Percentiles rank a stretch among this genome's conserved stretches.
phyloP scores from a whole-genome alignment of 2,113 vertebrate genomes.

The Sylvia atricapilla region DNA sequence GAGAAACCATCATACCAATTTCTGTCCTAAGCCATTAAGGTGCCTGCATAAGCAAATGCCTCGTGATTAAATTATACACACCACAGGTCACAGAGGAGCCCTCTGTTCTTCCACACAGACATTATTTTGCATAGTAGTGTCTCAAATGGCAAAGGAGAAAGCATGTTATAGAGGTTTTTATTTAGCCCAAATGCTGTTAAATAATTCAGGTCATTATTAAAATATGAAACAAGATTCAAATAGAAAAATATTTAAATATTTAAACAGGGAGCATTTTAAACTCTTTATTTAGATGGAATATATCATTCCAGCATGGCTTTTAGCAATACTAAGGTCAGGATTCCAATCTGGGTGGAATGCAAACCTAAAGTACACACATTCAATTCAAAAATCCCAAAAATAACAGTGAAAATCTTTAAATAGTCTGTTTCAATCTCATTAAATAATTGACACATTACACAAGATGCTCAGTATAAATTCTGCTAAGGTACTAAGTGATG shows the following conservation, averaged over 20 bases:
- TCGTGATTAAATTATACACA: constrained; percentile 15
- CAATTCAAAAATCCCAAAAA: background rate
- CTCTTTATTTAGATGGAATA: constrained; percentile 64
- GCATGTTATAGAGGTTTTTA: background rate
- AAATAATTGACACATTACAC: background rate
- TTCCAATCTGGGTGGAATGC: background rate
- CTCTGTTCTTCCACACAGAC: background rate
- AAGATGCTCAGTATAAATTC: background rate
- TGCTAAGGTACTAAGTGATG: background rate
- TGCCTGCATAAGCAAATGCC: background rate
- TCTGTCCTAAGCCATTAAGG: background rate
- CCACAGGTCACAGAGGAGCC: constrained; percentile 16
- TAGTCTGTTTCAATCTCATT: background rate
- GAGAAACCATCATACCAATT: background rate
- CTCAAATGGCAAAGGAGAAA: constrained; percentile 40
- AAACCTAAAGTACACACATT: background rate
- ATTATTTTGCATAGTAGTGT: constrained; percentile 33
- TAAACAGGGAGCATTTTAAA: constrained; percentile 71
- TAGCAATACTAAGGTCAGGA: constrained; percentile 40
- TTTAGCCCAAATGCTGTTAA: constrained; percentile 59
- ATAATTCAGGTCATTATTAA: constrained; percentile 74
- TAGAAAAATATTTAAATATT: constrained; percentile 74
- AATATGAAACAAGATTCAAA: constrained; percentile 66
- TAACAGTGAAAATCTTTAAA: background rate
- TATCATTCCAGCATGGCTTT: constrained; percentile 20